Percentiles rank a stretch among this genome's conserved stretches.
phyloP scores from a whole-genome alignment of 2,113 vertebrate genomes.

The Uria aalge region DNA sequence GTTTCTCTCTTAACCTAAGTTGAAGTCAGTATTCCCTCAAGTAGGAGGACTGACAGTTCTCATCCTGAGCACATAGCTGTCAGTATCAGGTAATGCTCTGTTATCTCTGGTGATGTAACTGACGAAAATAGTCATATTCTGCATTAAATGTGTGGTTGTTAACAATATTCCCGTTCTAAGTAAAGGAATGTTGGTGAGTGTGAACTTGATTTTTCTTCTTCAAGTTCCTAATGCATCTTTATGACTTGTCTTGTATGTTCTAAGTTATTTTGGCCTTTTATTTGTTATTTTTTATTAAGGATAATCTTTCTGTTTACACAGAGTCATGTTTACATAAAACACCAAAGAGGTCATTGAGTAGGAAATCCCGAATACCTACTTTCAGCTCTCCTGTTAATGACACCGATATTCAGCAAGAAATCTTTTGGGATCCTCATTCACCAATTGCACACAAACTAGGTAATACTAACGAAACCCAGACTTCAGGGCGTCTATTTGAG shows the following conservation, averaged over 20 bases:
- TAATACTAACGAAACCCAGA: slow-evolving; percentile 36
- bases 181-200: neutral
- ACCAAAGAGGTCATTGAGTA: slow-evolving; percentile 63
- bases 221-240: neutral
- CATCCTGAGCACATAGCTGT: neutral
- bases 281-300: neutral
- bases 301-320: slow-evolving; percentile 42
- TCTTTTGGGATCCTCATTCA: slow-evolving; percentile 84
- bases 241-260: neutral
- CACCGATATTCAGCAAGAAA: slow-evolving; percentile 76
- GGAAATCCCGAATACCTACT: slow-evolving; percentile 50
- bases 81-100: neutral
- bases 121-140: neutral
- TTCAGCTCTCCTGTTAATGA: slow-evolving; percentile 79
- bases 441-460: slow-evolving; percentile 72
- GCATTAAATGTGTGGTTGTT: neutral
- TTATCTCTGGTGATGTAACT: neutral
- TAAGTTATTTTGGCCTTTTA: neutral
- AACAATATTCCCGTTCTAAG: neutral
- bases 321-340: slow-evolving; percentile 71
- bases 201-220: neutral
- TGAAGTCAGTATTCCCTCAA: neutral
- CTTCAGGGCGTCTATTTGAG: neutral
- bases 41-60: neutral
- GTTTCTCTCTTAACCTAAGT: neutral